Conservation (phyloP, 2,113 vertebrate species). For the Chionis minor region DNA sequence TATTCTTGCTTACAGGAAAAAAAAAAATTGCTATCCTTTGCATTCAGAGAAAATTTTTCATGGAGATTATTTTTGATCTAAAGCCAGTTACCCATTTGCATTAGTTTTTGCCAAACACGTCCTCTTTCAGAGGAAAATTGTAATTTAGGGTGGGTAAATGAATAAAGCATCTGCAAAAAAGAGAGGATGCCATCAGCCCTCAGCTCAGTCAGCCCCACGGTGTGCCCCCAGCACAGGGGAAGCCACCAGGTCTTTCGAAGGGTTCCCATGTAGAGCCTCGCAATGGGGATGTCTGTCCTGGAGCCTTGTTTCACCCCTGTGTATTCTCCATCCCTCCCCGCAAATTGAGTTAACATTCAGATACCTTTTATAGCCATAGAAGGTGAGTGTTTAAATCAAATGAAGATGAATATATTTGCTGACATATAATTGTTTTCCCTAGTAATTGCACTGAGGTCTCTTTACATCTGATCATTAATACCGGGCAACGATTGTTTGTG, state of each 20-base stretch:
- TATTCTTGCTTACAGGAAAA: background rate
- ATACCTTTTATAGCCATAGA: background rate
- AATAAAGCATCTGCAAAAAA: background rate
- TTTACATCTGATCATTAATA: background rate
- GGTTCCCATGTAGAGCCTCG: background rate
- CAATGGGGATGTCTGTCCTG: background rate
- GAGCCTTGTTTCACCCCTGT: background rate
- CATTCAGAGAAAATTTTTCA: background rate
- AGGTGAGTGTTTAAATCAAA: constrained; percentile 21
- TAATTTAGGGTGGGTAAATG: background rate
- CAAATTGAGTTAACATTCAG: background rate
- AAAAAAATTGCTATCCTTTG: background rate
- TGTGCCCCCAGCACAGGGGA: background rate
- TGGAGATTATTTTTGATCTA: background rate
- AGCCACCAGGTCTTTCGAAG: background rate
- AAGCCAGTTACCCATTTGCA: background rate
- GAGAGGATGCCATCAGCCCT: background rate
- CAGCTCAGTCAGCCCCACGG: background rate
- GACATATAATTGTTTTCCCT: constrained; percentile 55
- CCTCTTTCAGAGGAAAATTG: background rate
- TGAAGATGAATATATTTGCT: constrained; percentile 50
- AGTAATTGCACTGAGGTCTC: constrained; percentile 39
- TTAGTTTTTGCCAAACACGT: background rate
- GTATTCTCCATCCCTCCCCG: background rate
- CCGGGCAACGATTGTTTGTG: background rate